A percentile compares a stretch with the other conserved stretches of the same genome.
Conservation (phyloP, 2,888 invertebrate species). For the Empis livida region DNA sequence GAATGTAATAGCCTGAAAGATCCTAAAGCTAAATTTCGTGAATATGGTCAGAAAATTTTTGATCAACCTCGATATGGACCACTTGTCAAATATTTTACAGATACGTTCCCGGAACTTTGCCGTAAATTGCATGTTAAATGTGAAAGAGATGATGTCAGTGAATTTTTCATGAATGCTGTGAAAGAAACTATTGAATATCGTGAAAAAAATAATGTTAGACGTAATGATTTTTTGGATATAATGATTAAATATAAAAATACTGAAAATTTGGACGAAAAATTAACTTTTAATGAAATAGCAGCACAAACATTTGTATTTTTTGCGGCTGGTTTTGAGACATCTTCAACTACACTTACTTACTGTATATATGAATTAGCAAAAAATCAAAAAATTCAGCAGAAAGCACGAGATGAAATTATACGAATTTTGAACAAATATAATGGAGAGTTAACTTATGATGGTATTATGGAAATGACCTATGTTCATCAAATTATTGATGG, state of each 20-base stretch:
- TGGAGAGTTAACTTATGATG: constrained; percentile 36
- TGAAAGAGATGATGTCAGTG: constrained; percentile 18
- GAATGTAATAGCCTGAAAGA: constrained; percentile 35
- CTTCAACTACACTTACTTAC: constrained; percentile 38
- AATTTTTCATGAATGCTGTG: constrained; percentile 26
- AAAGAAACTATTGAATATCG: constrained; percentile 31
- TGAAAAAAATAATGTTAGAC: constrained; percentile 24
- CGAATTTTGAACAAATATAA: constrained; percentile 23
- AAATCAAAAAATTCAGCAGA: constrained; percentile 36
- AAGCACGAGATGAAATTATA: constrained; percentile 34
- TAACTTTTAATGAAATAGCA: constrained; percentile 36
- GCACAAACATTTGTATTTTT: constrained; percentile 44
- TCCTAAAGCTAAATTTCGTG: constrained; percentile 30
- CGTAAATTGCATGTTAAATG: constrained; percentile 18
- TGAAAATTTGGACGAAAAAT: constrained; percentile 14
- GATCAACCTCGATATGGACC: constrained; percentile 16
- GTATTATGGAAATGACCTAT: constrained; percentile 37
- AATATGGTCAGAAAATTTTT: constrained; percentile 21
- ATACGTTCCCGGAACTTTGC: constrained; percentile 18
- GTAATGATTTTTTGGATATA: constrained; percentile 41
- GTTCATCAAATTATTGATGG: constrained; percentile 38
- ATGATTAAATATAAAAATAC: constrained; percentile 36
- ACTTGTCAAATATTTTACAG: constrained; percentile 14
- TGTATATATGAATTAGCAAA: constrained; percentile 39
- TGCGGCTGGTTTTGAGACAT: constrained; percentile 43